Conservation (phyloP, 2,888 invertebrate genomes). For the Monoplex corrugatus region DNA sequence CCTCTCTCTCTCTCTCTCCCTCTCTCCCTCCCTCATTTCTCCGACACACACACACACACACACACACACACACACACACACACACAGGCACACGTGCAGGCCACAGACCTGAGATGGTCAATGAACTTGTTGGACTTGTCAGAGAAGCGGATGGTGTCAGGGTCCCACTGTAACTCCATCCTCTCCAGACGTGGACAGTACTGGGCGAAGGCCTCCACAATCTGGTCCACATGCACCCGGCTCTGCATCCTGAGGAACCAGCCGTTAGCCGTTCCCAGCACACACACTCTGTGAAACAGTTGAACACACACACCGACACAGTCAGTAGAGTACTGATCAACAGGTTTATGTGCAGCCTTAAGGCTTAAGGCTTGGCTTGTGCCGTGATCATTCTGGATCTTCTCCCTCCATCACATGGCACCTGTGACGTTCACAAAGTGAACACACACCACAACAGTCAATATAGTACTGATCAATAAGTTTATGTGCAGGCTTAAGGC, state of each 20-base stretch:
- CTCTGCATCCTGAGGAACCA: constrained; percentile 95
- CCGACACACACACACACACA: background rate
- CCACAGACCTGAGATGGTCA: constrained; percentile 90
- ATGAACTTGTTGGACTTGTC: constrained; percentile 99
- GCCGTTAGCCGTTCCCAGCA: constrained; percentile 98
- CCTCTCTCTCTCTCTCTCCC: background rate
- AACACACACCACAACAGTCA: too few relatives aligned
- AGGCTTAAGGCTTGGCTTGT: background rate
- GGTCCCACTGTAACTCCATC: constrained; percentile 98
- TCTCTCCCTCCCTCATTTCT: background rate
- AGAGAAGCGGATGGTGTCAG: constrained; percentile 98
- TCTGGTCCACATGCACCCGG: constrained; percentile 91
- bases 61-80: too few relatives aligned
- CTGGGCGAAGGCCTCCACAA: constrained; percentile 98
- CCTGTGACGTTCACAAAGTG: too few relatives aligned
- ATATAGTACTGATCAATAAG: too few relatives aligned
- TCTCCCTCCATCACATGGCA: too few relatives aligned
- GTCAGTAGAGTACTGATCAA: too few relatives aligned
- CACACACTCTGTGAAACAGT: constrained; percentile 88
- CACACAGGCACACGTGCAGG: too few relatives aligned
- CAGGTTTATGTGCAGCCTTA: background rate
- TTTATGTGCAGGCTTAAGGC: too few relatives aligned
- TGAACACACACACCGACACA: too few relatives aligned
- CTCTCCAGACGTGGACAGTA: constrained; percentile 94
- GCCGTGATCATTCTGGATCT: too few relatives aligned